Evolutionary conservation across 1,140 invertebrate genomes (phyloP).

Genomic region (Calephelis nemesis): DNA sequence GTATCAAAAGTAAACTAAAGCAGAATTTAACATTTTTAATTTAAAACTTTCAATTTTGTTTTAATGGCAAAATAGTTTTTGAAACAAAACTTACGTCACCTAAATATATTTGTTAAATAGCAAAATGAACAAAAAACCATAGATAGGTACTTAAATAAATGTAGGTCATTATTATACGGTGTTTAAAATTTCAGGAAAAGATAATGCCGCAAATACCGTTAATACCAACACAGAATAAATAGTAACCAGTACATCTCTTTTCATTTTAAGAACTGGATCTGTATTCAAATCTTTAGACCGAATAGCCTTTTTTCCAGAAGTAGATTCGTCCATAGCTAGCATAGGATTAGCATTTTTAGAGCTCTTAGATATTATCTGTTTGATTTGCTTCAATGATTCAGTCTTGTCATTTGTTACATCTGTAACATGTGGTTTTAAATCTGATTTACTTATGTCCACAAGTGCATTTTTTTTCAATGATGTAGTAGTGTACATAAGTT

Average conservation of each 20-base stretch:
- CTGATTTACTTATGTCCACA: background rate
- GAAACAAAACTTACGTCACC: too few relatives aligned
- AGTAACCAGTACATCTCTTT: constrained; percentile 63
- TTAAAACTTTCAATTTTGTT: too few relatives aligned
- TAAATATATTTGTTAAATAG: too few relatives aligned
- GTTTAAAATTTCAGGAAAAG: constrained; percentile 44
- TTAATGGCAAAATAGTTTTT: too few relatives aligned
- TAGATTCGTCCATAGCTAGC: background rate
- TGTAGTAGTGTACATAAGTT: constrained; percentile 28
- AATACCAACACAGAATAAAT: constrained; percentile 66
- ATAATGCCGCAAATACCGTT: constrained; percentile 64
- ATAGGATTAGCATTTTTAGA: background rate
- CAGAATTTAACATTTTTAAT: too few relatives aligned
- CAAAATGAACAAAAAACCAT: too few relatives aligned
- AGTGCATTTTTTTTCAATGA: constrained; percentile 27
- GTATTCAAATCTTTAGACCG: constrained; percentile 25
- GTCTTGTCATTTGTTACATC: background rate
- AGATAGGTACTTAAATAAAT: background rate
- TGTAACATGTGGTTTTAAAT: background rate
- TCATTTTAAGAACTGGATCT: constrained; percentile 54
- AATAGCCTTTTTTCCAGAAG: constrained; percentile 6
- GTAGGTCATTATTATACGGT: background rate
- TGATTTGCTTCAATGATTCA: background rate
- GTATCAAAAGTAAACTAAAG: too few relatives aligned
- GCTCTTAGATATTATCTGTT: constrained; percentile 1